phyloP scores from a whole-genome alignment of 2,797 vertebrate genomes.

The Sphaeramia orbicularis region DNA sequence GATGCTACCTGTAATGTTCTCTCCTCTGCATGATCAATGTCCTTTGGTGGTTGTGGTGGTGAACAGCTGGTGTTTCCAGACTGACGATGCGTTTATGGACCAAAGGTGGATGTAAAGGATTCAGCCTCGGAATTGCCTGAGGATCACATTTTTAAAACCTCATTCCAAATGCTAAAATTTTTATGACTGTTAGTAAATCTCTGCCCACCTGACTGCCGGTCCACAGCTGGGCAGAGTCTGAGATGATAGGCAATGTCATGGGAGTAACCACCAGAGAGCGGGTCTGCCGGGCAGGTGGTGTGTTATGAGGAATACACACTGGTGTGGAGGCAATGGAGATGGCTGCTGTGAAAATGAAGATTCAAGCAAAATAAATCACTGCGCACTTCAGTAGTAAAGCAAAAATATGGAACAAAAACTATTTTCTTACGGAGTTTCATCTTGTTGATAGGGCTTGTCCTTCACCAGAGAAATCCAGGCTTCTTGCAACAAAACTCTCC shows the following conservation, averaged over 20 bases:
- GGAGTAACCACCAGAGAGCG: constrained; percentile 59
- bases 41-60: constrained; percentile 85
- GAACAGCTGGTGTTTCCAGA: constrained; percentile 80
- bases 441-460: constrained; percentile 27
- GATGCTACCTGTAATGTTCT: constrained; percentile 73
- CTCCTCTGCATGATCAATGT: constrained; percentile 77
- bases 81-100: constrained; percentile 77
- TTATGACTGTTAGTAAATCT: neutral
- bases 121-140: constrained; percentile 75
- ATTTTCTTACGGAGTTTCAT: constrained; percentile 79
- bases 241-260: constrained; percentile 69
- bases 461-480: constrained; percentile 18
- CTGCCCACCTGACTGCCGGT: constrained; percentile 70
- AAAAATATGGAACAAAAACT: neutral
- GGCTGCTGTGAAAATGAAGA: constrained; percentile 58
- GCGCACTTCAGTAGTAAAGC: neutral
- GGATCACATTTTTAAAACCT: constrained; percentile 5
- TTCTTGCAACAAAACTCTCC: constrained; percentile 11
- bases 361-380: constrained; percentile 22
- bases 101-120: constrained; percentile 80
- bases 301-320: constrained; percentile 44
- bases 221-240: constrained; percentile 49
- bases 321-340: constrained; percentile 72
- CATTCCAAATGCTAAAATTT: neutral
- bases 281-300: constrained; percentile 42